Percentiles rank a stretch among this genome's conserved stretches.
Evolutionary conservation across 2,888 invertebrate genomes (phyloP).

Genomic region (Drosophila rellima): DNA sequence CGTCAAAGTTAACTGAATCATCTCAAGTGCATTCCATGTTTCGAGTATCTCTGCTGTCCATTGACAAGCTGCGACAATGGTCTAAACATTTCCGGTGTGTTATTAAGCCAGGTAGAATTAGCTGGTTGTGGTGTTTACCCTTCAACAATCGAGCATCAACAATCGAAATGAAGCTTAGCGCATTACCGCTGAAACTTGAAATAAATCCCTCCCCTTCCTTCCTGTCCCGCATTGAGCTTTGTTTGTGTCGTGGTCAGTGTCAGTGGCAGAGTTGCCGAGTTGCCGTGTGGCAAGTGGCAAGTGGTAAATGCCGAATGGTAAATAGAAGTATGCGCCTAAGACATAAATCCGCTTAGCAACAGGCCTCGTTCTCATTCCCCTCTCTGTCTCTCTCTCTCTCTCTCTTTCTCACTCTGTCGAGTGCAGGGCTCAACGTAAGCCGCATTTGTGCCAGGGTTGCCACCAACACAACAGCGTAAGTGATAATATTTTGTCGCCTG

Average conservation of each 20-base stretch:
- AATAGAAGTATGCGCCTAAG: slow-evolving; percentile 39
- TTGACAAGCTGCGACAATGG: slow-evolving; percentile 16
- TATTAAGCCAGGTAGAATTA: slow-evolving; percentile 6
- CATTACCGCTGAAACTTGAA: slow-evolving; percentile 45
- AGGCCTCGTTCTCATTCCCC: slow-evolving; percentile 10
- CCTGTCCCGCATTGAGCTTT: neutral
- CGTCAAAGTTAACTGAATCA: neutral
- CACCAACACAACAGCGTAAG: slow-evolving; percentile 12
- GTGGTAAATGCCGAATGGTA: slow-evolving; percentile 43
- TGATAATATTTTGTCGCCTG: slow-evolving; percentile 37
- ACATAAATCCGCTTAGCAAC: slow-evolving; percentile 52
- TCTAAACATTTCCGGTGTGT: slow-evolving; percentile 17
- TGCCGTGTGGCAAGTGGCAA: slow-evolving; percentile 17
- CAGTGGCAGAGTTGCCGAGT: slow-evolving; percentile 5
- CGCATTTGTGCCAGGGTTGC: slow-evolving; percentile 48
- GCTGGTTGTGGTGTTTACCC: slow-evolving; percentile 14
- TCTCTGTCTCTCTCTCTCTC: neutral
- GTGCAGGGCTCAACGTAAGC: slow-evolving; percentile 30
- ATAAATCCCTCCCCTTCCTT: neutral
- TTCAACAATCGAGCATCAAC: slow-evolving; percentile 38
- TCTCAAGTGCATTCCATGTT: neutral
- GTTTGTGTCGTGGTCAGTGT: slow-evolving; percentile 19
- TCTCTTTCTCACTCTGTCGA: neutral
- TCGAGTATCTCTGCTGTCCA: neutral
- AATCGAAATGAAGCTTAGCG: slow-evolving; percentile 53